Evolutionary conservation across 1,140 invertebrate species (phyloP).

Genomic region (Piezodorus guildinii): DNA sequence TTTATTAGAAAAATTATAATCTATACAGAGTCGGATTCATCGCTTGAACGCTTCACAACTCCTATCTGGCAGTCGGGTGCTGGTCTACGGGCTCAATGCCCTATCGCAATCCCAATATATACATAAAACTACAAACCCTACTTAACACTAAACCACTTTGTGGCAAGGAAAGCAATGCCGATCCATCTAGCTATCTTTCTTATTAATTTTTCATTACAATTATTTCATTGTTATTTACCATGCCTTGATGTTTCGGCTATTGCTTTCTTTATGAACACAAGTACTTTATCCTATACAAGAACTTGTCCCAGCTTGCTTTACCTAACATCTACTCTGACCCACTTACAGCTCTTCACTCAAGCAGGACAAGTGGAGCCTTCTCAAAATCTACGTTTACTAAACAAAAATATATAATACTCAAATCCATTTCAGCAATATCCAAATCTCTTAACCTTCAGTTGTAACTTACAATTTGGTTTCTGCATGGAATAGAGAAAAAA

Average conservation of each 20-base stretch:
- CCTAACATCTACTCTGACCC: too few relatives aligned
- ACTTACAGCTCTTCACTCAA: neutral
- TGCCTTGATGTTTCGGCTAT: neutral
- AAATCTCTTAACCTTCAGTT: neutral
- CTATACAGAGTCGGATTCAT: conserved; percentile 20
- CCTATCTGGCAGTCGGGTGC: conserved; percentile 12
- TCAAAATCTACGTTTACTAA: conserved; percentile 15
- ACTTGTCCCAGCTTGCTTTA: conserved; percentile 1
- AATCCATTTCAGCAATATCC: neutral
- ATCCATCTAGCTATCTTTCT: neutral
- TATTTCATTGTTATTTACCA: too few relatives aligned
- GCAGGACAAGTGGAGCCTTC: conserved; percentile 1
- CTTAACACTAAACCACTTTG: conserved; percentile 10
- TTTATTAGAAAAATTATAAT: conserved; percentile 18
- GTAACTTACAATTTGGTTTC: neutral
- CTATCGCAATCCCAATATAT: conserved; percentile 18
- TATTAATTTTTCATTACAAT: neutral
- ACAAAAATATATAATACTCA: conserved; percentile 14
- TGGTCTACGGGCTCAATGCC: conserved; percentile 10
- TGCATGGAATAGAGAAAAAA: too few relatives aligned
- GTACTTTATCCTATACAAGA: conserved; percentile 7
- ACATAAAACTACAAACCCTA: conserved; percentile 18
- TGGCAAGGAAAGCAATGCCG: conserved; percentile 2
- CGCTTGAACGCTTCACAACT: conserved; percentile 20
- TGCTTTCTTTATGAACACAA: conserved; percentile 11